Evolutionary conservation across 2,113 vertebrate genomes (phyloP).

Genomic region (Struthio camelus): DNA sequence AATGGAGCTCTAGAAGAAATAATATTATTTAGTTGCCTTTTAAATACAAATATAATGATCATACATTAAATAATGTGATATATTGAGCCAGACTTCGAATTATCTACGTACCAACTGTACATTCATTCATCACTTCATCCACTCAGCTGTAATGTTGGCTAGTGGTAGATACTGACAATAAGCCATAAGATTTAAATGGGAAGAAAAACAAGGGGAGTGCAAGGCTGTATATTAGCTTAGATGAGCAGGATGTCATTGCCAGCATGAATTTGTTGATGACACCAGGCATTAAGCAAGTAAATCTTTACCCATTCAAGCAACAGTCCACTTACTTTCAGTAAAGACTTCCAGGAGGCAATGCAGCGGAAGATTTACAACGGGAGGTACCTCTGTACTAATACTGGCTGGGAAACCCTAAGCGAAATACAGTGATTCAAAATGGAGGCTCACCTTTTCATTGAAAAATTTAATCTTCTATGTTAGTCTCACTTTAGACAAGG

Average conservation of each 20-base stretch:
- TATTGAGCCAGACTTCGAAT: neutral
- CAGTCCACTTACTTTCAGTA: neutral
- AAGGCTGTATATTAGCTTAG: neutral
- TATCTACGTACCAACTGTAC: neutral
- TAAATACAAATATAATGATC: neutral
- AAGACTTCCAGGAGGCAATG: neutral
- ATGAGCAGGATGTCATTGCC: constrained; percentile 26
- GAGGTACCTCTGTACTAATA: neutral
- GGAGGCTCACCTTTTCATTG: neutral
- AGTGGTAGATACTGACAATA: neutral
- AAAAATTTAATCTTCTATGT: neutral
- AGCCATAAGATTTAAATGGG: neutral
- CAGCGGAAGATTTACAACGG: neutral
- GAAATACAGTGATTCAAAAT: neutral
- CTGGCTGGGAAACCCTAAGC: neutral
- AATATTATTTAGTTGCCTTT: neutral
- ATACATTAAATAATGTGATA: neutral
- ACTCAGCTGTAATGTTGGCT: neutral
- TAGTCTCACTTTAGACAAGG: neutral
- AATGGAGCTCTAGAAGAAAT: neutral
- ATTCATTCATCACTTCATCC: neutral
- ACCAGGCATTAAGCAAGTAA: constrained; percentile 25
- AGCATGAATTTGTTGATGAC: constrained; percentile 44
- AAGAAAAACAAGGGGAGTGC: constrained; percentile 5
- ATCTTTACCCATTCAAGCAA: neutral